A percentile compares a stretch with the other conserved stretches of the same genome.
Conservation (phyloP, 2,113 vertebrate genomes). For the Oplegnathus fasciatus region DNA sequence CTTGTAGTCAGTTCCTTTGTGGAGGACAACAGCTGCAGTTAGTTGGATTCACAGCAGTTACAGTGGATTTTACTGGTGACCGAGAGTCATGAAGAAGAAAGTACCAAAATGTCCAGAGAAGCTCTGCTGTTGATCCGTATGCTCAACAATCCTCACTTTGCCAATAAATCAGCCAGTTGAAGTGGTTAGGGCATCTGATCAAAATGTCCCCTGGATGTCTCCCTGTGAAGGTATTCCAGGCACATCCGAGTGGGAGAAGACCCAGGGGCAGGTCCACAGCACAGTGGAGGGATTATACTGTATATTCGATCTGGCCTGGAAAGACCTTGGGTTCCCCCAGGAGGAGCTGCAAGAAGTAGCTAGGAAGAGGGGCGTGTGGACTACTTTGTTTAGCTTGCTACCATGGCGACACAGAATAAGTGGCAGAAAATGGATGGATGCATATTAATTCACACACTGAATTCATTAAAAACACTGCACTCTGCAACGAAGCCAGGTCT, state of each 20-base stretch:
- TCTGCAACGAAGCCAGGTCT: not conserved
- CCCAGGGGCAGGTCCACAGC: not conserved
- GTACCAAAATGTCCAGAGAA: not conserved
- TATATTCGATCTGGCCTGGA: not conserved
- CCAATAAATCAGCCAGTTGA: not conserved
- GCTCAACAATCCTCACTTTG: not conserved
- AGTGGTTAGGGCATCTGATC: not conserved
- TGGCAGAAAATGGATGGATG: not conserved
- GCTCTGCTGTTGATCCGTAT: not conserved
- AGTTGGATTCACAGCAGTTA: not conserved
- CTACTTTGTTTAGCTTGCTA: not conserved
- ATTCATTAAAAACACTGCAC: not conserved
- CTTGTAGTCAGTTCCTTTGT: not conserved
- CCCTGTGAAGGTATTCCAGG: not conserved
- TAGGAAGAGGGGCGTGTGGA: not conserved
- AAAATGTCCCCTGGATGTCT: not conserved
- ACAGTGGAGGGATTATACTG: too few species aligned
- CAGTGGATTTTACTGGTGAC: not conserved
- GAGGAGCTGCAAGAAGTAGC: not conserved
- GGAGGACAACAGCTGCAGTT: not conserved
- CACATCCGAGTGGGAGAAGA: not conserved
- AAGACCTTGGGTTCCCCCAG: not conserved
- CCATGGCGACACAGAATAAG: not conserved
- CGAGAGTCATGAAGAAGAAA: not conserved
- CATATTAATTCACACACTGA: not conserved